Evolutionary conservation across 1,140 invertebrate species (phyloP).

Genomic region (Ceratoteleas bidentatus): DNA sequence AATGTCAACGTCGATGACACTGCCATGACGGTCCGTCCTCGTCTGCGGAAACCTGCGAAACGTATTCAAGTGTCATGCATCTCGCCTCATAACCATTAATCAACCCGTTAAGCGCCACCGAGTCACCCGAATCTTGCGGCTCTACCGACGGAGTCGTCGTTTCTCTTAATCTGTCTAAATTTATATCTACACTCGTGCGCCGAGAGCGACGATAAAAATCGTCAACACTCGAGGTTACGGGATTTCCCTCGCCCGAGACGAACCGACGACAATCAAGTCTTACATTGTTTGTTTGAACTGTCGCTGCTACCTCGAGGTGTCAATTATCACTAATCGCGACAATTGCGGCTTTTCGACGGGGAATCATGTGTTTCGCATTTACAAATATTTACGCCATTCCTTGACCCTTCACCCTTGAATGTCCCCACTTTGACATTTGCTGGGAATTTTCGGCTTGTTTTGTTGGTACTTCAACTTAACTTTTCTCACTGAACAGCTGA

Average conservation of each 20-base stretch:
- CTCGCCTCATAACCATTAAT: conserved; percentile 29
- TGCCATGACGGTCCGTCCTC: conserved; percentile 76
- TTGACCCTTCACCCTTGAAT: conserved; percentile 40
- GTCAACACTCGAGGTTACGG: conserved; percentile 28
- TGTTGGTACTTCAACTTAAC: conserved; percentile 4
- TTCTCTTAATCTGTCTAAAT: conserved; percentile 49
- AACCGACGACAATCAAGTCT: conserved; percentile 18
- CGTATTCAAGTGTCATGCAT: conserved; percentile 28
- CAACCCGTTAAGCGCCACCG: conserved; percentile 13
- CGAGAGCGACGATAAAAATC: conserved; percentile 6
- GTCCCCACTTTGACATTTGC: conserved; percentile 23
- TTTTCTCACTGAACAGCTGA: neutral
- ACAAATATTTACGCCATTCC: conserved; percentile 37
- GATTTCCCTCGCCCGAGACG: conserved; percentile 7
- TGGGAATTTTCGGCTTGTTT: conserved; percentile 10
- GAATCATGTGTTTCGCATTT: conserved; percentile 19
- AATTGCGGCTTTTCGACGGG: neutral
- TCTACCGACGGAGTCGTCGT: conserved; percentile 59
- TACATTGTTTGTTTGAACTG: conserved; percentile 18
- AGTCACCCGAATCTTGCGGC: conserved; percentile 34
- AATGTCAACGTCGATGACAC: conserved; percentile 85
- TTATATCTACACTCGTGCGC: conserved; percentile 2
- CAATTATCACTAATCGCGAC: neutral
- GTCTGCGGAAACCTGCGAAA: conserved; percentile 53
- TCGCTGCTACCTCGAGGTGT: neutral